Percentiles rank a stretch among this genome's conserved stretches.
These are phyloP conservation scores for Megaceryle alcyon DNA, from an alignment of 2,797 vertebrate genomes.

Conservation along the genomic window DNA sequence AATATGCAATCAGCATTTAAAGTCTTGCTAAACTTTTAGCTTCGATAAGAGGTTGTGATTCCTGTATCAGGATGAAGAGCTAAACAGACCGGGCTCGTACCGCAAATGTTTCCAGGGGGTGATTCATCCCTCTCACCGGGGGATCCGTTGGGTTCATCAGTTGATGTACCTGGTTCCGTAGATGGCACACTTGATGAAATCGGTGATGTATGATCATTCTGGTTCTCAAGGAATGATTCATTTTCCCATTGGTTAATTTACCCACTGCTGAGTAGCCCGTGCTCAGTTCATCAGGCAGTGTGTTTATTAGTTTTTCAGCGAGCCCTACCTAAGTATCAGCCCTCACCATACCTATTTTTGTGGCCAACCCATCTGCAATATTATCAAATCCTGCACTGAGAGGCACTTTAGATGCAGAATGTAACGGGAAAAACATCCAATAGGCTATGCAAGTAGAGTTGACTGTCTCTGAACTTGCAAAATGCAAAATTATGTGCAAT, in stretches of 20 bases:
- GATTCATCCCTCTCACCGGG: background rate
- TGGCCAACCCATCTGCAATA: background rate
- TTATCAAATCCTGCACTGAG: background rate
- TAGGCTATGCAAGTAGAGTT: conserved; percentile 10
- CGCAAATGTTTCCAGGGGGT: conserved; percentile 14
- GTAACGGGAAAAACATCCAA: background rate
- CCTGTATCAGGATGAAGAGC: background rate
- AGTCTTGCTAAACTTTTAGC: background rate
- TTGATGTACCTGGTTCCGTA: conserved; percentile 30
- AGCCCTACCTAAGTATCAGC: background rate
- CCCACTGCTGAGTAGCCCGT: background rate
- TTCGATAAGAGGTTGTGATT: background rate
- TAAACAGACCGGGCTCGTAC: background rate
- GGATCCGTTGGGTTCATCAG: conserved; percentile 12
- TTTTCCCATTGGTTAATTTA: background rate
- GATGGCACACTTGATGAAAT: conserved; percentile 23
- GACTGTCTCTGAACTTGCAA: conserved; percentile 1
- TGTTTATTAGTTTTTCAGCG: background rate
- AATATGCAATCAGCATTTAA: background rate
- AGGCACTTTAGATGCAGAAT: background rate
- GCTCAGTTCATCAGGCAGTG: background rate
- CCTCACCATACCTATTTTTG: background rate
- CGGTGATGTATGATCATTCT: background rate
- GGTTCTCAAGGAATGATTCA: background rate
- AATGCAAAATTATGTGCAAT: background rate